Percentiles rank a stretch among this genome's conserved stretches.
phyloP scores from a whole-genome alignment of 1,140 invertebrate genomes.

The Cataglyphis hispanica region DNA sequence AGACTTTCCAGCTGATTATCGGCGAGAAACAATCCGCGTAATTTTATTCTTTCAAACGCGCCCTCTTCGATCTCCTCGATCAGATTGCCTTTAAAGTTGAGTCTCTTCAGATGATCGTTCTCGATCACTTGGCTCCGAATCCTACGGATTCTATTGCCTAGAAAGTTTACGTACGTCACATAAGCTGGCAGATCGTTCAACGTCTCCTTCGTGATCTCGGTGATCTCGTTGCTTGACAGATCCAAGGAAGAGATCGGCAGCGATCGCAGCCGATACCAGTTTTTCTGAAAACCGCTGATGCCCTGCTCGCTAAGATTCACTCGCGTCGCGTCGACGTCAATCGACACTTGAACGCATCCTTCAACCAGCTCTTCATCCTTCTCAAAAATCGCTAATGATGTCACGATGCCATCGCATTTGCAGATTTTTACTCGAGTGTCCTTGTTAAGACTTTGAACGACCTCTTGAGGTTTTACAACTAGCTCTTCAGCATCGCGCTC shows the following conservation, averaged over 20 bases:
- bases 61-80: slow-evolving; percentile 73
- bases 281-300: slow-evolving; percentile 73
- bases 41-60: slow-evolving; percentile 68
- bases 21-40: slow-evolving; percentile 58
- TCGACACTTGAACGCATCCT: slow-evolving; percentile 55
- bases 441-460: background rate
- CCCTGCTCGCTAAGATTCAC: slow-evolving; percentile 63
- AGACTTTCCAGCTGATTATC: slow-evolving; percentile 69
- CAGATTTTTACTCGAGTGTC: slow-evolving; percentile 67
- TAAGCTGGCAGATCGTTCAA: slow-evolving; percentile 74
- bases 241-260: slow-evolving; percentile 65
- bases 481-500: background rate
- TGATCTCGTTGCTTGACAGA: slow-evolving; percentile 73
- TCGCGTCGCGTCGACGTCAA: slow-evolving; percentile 45
- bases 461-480: background rate
- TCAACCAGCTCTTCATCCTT: slow-evolving; percentile 46
- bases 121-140: slow-evolving; percentile 68
- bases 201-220: slow-evolving; percentile 73
- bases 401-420: slow-evolving; percentile 62
- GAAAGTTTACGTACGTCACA: slow-evolving; percentile 68
- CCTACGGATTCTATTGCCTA: slow-evolving; percentile 57
- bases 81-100: slow-evolving; percentile 70
- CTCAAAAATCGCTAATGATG: slow-evolving; percentile 60
- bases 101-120: slow-evolving; percentile 67
- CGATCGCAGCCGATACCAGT: slow-evolving; percentile 74